Base-by-base conservation (phyloP, 2,888 invertebrate genomes). In the Drosophila yooni region DNA sequence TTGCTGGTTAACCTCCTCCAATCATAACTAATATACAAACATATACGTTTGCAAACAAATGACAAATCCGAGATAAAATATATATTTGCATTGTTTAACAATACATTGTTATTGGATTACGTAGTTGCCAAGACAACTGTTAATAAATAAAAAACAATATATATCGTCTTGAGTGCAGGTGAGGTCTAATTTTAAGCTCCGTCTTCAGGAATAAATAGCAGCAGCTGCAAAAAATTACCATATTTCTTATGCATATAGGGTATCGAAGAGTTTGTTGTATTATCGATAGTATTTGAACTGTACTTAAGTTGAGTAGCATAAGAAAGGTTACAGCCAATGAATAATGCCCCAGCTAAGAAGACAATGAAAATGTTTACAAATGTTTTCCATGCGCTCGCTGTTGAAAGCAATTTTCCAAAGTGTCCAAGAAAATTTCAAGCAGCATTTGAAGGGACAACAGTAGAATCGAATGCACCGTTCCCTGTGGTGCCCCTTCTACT, bases 341-440 rank as follows among this genome's bases (percentile, higher is more conserved):
- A 77, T 80, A 77, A 80, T 80, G 76, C 66, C 25, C 11, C 40
- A 48, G 66, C 73, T 72, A 79, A 77, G 68, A 72, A 79, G 77
- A 77, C 78, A 80, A 67, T 80, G 67, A 70, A 80, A 78, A 76
- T 81, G 82, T 70, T 77, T 77, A 64, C 77, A 71, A 71, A 79
- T 62, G 71, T 80, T 82, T 78, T 70, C 52, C 60, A 63, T 79
- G 66, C 27, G n/a, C 29, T 36, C 34, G 53, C 50, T 43, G 56
- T 69, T 79, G 68, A 80, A 80, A 80, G 80, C 82, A 80, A 83
- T 77, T 82, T 82, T 70, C 61, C 72, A 71, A 82, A 82, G 84
- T 83, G 81, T 83, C 52, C 65, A 69, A 54, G 27, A 70, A 73
- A 80, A 76, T 73, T 81, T 82, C 76, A 88, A 84, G 83, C 79